A percentile compares a stretch with the other conserved stretches of the same genome.
phyloP scores from a whole-genome alignment of 2,113 vertebrate genomes.

The Odobenus rosmarus region DNA sequence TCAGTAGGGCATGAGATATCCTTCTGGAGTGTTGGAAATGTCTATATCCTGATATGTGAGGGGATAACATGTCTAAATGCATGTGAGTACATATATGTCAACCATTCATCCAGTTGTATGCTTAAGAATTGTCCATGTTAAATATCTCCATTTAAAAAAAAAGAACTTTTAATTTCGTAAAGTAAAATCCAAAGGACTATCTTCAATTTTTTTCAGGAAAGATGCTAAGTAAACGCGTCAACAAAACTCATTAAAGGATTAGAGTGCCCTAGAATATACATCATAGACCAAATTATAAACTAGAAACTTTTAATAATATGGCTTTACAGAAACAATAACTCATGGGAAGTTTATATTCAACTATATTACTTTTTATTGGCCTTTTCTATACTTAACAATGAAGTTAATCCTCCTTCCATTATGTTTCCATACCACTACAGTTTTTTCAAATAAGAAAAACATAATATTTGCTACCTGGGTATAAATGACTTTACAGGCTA shows the following conservation, averaged over 20 bases:
- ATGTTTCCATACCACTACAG: background rate
- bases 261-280: background rate
- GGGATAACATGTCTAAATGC: background rate
- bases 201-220: background rate
- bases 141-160: background rate
- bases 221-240: background rate
- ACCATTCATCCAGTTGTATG: background rate
- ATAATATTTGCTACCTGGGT: background rate
- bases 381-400: background rate
- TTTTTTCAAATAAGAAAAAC: background rate
- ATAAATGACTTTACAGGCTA: background rate
- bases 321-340: slow-evolving; percentile 2
- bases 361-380: background rate
- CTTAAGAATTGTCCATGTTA: background rate
- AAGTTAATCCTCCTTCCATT: background rate
- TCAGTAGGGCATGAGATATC: background rate
- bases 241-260: background rate
- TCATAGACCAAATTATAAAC: background rate
- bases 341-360: background rate
- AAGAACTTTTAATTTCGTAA: background rate
- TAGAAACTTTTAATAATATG: background rate
- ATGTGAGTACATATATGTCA: background rate
- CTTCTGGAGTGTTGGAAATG: background rate
- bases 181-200: background rate
- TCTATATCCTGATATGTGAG: background rate